A percentile compares a stretch with the other conserved stretches of the same genome.
Conservation (phyloP, 2,888 invertebrate species). For the Drosophila neotestacea region DNA sequence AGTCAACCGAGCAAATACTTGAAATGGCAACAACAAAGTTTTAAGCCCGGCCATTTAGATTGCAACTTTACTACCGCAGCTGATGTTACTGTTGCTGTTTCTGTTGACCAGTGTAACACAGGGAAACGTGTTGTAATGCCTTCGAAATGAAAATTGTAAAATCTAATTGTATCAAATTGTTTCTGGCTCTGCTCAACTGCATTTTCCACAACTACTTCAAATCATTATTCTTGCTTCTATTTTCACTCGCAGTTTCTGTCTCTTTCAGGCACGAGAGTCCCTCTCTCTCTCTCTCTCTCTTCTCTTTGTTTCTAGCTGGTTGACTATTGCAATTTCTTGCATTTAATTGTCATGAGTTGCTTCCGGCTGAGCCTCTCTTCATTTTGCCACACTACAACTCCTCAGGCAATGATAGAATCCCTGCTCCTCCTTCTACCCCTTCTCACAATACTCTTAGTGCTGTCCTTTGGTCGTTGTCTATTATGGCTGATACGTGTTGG, state of each 20-base stretch:
- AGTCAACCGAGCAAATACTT: slow-evolving; percentile 32
- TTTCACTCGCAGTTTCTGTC: background rate
- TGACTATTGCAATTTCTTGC: slow-evolving; percentile 33
- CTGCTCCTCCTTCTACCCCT: background rate
- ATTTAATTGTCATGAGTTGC: slow-evolving; percentile 45
- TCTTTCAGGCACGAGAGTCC: background rate
- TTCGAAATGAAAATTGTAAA: slow-evolving; percentile 55
- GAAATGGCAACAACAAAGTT: slow-evolving; percentile 25
- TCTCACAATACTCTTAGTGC: background rate
- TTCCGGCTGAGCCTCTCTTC: slow-evolving; percentile 30
- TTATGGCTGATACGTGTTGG: slow-evolving; percentile 42
- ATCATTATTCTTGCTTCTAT: slow-evolving; percentile 30
- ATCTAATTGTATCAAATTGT: slow-evolving; percentile 60
- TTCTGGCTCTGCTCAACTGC: slow-evolving; percentile 43
- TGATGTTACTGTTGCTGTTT: slow-evolving; percentile 13
- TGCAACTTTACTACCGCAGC: slow-evolving; percentile 27
- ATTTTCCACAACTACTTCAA: slow-evolving; percentile 37
- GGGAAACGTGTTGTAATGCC: slow-evolving; percentile 40
- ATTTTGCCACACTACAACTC: background rate
- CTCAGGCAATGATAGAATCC: background rate
- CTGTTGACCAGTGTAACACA: slow-evolving; percentile 29
- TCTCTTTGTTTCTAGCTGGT: slow-evolving; percentile 12
- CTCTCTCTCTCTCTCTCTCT: background rate
- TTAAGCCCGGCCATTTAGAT: slow-evolving; percentile 18
- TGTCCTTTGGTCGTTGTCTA: slow-evolving; percentile 19